Evolutionary conservation across 1,140 invertebrate species (phyloP).

Genomic region (Eulimnadia texana): DNA sequence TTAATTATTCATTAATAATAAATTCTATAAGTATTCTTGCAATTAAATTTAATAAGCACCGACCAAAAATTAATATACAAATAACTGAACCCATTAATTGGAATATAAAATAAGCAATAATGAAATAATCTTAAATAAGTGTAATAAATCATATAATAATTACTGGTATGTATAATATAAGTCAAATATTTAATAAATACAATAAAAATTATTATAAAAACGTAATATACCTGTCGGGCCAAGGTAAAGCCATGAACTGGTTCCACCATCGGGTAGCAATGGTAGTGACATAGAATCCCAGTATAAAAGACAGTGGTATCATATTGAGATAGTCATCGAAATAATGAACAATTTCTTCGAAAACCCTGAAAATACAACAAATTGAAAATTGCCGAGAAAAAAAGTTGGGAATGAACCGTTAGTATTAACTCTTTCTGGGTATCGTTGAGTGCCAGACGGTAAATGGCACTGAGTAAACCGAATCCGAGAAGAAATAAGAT

Average conservation of each 20-base stretch:
- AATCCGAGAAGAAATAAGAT: slow-evolving; percentile 44
- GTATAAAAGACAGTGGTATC: slow-evolving; percentile 69
- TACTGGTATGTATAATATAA: no score
- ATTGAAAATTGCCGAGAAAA: background rate
- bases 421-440: slow-evolving; percentile 46
- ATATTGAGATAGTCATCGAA: slow-evolving; percentile 61
- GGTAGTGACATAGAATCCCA: slow-evolving; percentile 83
- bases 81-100: no score
- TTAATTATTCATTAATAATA: no score
- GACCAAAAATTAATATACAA: no score
- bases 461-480: slow-evolving; percentile 41
- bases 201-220: no score
- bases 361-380: slow-evolving; percentile 36
- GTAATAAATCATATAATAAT: no score
- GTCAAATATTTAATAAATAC: no score
- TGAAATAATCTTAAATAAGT: no score
- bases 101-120: no score
- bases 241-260: slow-evolving; percentile 65
- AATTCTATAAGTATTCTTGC: no score
- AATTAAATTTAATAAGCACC: no score
- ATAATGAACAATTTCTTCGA: slow-evolving; percentile 60
- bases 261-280: slow-evolving; percentile 88
- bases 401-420: slow-evolving; percentile 18
- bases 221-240: slow-evolving; percentile 48
- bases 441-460: slow-evolving; percentile 41